Percentiles rank a stretch among this genome's conserved stretches.
Evolutionary conservation across 1,140 invertebrate species (phyloP).

Genomic region (Papilio polytes): DNA sequence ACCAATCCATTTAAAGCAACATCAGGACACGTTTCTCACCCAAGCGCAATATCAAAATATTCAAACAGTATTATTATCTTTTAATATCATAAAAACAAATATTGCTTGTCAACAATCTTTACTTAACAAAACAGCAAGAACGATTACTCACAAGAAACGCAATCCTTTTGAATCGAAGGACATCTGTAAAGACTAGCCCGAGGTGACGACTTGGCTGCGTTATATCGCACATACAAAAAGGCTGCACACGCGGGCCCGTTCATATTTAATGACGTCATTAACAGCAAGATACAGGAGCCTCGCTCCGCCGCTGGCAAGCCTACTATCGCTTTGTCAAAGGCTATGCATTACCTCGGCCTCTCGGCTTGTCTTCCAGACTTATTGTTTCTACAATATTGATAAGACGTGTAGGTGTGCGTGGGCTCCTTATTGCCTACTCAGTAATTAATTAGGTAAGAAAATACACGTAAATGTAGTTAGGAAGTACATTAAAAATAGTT

Average conservation of each 20-base stretch:
- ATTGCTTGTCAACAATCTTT: neutral
- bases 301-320: conserved; percentile 48
- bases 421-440: conserved; percentile 11
- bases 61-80: neutral
- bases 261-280: conserved; percentile 82
- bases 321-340: conserved; percentile 63
- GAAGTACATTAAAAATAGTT: neutral
- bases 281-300: conserved; percentile 64
- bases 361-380: conserved; percentile 16
- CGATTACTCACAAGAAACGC: conserved; percentile 8
- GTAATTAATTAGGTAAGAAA: conserved; percentile 34
- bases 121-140: neutral
- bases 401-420: conserved; percentile 37
- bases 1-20: too few relatives aligned
- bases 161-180: conserved; percentile 31
- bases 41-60: too few relatives aligned
- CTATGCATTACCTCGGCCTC: conserved; percentile 47
- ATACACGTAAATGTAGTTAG: conserved; percentile 36
- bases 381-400: conserved; percentile 27
- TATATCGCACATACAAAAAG: conserved; percentile 58
- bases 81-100: neutral
- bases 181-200: conserved; percentile 19
- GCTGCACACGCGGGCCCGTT: conserved; percentile 50
- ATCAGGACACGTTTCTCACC: too few relatives aligned
- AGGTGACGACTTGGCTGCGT: conserved; percentile 42